A percentile compares a stretch with the other conserved stretches of the same genome.
Evolutionary conservation across 2,797 vertebrate genomes (phyloP).

Genomic region (Lateolabrax maculatus): DNA sequence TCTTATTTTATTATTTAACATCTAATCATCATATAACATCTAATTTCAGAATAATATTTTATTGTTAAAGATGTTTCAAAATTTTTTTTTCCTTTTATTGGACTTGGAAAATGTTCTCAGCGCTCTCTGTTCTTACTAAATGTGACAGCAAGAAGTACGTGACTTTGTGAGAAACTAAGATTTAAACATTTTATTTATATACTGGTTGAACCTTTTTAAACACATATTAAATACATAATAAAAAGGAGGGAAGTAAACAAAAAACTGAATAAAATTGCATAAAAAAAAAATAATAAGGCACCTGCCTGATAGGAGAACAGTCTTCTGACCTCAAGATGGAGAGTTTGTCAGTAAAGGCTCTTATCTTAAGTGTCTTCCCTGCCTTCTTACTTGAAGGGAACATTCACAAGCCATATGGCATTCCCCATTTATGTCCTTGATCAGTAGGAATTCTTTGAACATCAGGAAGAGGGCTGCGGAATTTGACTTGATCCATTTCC

Average conservation of each 20-base stretch:
- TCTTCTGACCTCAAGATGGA: constrained; percentile 24
- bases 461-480: constrained; percentile 67
- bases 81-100: background rate
- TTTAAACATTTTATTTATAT: background rate
- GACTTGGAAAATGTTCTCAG: background rate
- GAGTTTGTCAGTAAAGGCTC: background rate
- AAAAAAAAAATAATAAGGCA: background rate
- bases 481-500: constrained; percentile 71
- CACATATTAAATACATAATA: background rate
- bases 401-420: constrained; percentile 38
- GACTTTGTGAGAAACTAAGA: background rate
- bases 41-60: background rate
- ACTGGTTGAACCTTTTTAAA: background rate
- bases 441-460: constrained; percentile 69
- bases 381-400: constrained; percentile 33
- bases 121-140: background rate
- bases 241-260: background rate
- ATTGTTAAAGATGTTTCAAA: background rate
- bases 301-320: background rate
- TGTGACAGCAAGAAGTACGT: background rate
- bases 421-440: constrained; percentile 61
- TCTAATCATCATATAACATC: background rate
- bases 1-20: background rate
- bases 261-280: background rate
- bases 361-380: constrained; percentile 20